Base-by-base conservation (phyloP, 2,797 vertebrate species). In the Bradypodion ventrale region DNA sequence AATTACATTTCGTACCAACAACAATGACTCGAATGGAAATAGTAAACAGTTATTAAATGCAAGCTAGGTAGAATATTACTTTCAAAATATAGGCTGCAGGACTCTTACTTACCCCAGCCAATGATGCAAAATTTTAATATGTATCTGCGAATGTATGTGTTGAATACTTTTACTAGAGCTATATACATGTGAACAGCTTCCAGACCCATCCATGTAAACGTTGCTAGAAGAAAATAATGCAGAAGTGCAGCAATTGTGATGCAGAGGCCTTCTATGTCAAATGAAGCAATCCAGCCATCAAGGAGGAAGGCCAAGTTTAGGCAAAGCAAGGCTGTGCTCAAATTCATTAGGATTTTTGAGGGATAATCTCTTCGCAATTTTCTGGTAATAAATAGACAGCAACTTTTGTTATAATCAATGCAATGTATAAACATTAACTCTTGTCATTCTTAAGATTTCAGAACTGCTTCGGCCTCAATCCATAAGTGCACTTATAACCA, bases 181-280 rank as follows among this genome's bases (percentile, higher is more conserved):
- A 99, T 99, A 94, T 99, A 99, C 98, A 99, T 99, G 93, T 99
- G 99, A 83, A 99, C 95, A 0, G 99, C 98, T 95, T 99, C 99
- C 16, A 99, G 93, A 3, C 97, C 98, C 99, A 99, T 99, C 98
- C 98, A 99, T 3, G 98, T 99, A 93, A 99, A 99, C 37, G 98
- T 96, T 3, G 98, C 97, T 40, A 99, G 93, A 86, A 99, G 97
- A 89, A 99, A 99, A 94, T 98, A 99, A 92, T 99, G 99, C 86
- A 99, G 66, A 79, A 99, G 94, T 42, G 94, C 94, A 7, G 97
- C 98, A 12, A 98, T 94, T 0, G 97, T 94, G 10, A 96, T 92
- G 86, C 99, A 99, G 69, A 99, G 95, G 59, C 95, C 96, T 0
- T 94, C 78, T 16, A 95, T 91, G 0, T 95, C 82, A 83, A 98